These are phyloP conservation scores for Tetramorium simillimum DNA, from an alignment of 1,140 invertebrate genomes.

Conservation along the genomic window DNA sequence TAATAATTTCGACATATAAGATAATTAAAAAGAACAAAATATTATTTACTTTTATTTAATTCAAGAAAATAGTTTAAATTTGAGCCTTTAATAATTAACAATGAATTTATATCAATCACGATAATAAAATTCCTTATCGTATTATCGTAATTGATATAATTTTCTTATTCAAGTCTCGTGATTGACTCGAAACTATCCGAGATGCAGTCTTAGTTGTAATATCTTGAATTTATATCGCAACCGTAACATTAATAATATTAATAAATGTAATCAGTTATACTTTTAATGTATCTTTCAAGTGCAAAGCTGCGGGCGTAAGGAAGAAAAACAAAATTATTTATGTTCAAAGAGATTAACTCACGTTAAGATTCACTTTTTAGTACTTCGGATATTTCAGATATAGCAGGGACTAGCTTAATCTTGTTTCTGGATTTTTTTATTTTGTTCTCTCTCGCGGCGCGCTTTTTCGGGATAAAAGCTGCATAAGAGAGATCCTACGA, in stretches of 20 bases:
- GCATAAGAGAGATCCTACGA: conserved; percentile 53
- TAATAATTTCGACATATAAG: too few relatives aligned
- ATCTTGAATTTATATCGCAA: background rate
- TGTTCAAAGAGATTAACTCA: background rate
- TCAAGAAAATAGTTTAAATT: too few relatives aligned
- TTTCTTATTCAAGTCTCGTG: background rate
- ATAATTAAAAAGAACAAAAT: too few relatives aligned
- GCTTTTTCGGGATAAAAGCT: conserved; percentile 47
- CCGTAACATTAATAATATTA: background rate
- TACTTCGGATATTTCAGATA: conserved; percentile 8
- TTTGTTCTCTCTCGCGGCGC: conserved; percentile 2
- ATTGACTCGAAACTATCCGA: background rate
- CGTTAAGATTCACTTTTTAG: background rate
- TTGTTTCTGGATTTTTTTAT: conserved; percentile 10
- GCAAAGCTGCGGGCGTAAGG: background rate
- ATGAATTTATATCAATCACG: background rate
- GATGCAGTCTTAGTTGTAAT: background rate
- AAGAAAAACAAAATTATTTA: background rate
- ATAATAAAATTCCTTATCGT: background rate
- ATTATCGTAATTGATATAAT: background rate
- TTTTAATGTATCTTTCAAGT: background rate
- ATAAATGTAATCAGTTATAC: background rate
- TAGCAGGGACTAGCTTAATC: conserved; percentile 12
- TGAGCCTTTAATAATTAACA: too few relatives aligned
- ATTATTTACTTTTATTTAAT: too few relatives aligned